phyloP scores from a whole-genome alignment of 2,797 vertebrate species.

The Pantherophis alleghaniensis region DNA sequence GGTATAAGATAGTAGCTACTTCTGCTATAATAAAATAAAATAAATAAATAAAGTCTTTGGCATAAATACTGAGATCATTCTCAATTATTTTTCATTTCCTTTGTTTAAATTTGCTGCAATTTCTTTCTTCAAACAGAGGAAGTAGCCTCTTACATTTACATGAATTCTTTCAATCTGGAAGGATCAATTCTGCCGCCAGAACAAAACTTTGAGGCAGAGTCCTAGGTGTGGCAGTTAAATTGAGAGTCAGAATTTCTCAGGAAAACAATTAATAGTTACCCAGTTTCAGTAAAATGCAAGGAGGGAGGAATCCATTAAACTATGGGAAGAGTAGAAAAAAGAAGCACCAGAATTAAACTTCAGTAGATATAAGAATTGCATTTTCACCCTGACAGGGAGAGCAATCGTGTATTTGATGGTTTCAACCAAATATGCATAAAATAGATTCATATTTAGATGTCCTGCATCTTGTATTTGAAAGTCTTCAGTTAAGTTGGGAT shows the following conservation, averaged over 20 bases:
- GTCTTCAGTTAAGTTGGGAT: neutral
- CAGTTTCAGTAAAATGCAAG: neutral
- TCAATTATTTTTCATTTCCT: neutral
- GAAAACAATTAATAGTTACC: neutral
- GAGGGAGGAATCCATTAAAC: neutral
- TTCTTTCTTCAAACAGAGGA: neutral
- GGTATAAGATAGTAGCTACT: neutral
- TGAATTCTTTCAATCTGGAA: neutral
- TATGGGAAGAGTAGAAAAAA: neutral
- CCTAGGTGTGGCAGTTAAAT: neutral
- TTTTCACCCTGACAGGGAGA: neutral
- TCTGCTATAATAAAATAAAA: neutral
- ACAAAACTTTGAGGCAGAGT: neutral
- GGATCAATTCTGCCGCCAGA: neutral
- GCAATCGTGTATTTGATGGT: neutral
- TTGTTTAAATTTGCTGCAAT: neutral
- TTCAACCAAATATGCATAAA: neutral
- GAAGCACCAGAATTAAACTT: neutral
- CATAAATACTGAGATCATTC: neutral
- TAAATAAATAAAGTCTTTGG: neutral
- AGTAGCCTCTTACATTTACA: neutral
- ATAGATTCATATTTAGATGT: neutral
- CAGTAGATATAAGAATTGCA: neutral
- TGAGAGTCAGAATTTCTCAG: neutral
- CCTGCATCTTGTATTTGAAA: neutral